Conservation (phyloP, 2,113 vertebrate genomes). For the Pseudorectes ferrugineus region DNA sequence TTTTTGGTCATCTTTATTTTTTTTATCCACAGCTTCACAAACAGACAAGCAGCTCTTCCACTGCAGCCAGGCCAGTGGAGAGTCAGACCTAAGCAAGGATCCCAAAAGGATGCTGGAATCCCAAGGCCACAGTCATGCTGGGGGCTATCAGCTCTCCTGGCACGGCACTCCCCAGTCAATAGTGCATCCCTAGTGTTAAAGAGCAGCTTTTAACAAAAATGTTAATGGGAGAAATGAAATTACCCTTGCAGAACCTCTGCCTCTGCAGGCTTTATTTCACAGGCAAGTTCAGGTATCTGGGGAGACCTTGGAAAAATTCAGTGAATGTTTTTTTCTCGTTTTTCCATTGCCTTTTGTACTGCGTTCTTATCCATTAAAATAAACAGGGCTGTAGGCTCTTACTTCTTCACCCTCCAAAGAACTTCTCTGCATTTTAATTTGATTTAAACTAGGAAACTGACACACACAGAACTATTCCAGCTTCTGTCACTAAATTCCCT, state of each 20-base stretch:
- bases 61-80: not conserved
- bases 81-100: not conserved
- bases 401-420: not conserved
- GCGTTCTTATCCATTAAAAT: not conserved
- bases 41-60: not conserved
- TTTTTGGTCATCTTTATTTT: not conserved
- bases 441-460: not conserved
- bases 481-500: not conserved
- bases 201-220: not conserved
- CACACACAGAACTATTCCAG: not conserved
- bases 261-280: not conserved
- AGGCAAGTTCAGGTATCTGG: not conserved
- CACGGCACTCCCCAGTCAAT: accelerated
- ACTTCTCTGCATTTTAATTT: not conserved
- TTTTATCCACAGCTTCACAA: not conserved
- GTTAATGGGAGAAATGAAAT: not conserved
- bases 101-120: not conserved
- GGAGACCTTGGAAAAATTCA: not conserved
- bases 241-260: not conserved
- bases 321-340: not conserved
- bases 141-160: not conserved
- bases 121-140: not conserved
- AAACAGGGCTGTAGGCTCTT: not conserved
- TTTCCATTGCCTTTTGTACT: not conserved
- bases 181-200: not conserved